phyloP scores from a whole-genome alignment of 53 echinoderm and acorn worm species.

The Echinometra lucunter region DNA sequence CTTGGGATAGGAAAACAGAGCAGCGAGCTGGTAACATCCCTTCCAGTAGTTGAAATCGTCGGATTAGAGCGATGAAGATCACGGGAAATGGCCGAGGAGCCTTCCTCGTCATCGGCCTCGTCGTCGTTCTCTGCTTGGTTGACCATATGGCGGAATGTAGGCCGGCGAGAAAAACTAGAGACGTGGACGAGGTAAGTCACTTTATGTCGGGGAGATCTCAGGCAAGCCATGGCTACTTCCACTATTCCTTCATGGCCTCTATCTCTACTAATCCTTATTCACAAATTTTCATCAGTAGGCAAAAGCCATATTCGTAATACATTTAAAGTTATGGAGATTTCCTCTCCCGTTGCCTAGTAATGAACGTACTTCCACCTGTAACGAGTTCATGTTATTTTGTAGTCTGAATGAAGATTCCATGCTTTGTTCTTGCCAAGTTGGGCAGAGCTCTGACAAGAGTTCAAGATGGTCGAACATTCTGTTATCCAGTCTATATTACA shows the following conservation, averaged over 20 bases:
- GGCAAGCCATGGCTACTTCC: neutral
- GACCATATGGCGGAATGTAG: slow-evolving; percentile 45
- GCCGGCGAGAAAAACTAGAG: slow-evolving; percentile 28
- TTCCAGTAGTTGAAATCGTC: neutral
- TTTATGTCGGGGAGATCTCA: neutral
- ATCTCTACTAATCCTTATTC: neutral
- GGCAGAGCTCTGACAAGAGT: neutral
- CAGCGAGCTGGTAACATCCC: neutral
- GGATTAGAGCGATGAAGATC: slow-evolving; percentile 14
- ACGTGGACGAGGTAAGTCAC: slow-evolving; percentile 18
- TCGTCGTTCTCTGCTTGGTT: slow-evolving; percentile 34
- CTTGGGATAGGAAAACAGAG: neutral
- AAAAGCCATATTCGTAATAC: neutral
- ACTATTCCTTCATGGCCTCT: neutral
- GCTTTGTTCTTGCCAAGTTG: neutral
- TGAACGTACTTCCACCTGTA: too few relatives aligned
- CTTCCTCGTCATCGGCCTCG: slow-evolving; percentile 11
- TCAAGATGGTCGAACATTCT: neutral
- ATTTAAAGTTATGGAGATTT: neutral
- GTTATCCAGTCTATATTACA: too few relatives aligned
- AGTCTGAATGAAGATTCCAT: too few relatives aligned
- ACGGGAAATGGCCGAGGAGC: slow-evolving; percentile 19
- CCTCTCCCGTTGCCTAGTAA: too few relatives aligned
- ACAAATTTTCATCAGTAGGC: neutral
- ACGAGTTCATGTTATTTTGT: too few relatives aligned